Percentiles rank a stretch among this genome's conserved stretches.
These are phyloP conservation scores for Rhopalosiphum padi DNA, from an alignment of 1,140 invertebrate genomes.

Conservation along the genomic window DNA sequence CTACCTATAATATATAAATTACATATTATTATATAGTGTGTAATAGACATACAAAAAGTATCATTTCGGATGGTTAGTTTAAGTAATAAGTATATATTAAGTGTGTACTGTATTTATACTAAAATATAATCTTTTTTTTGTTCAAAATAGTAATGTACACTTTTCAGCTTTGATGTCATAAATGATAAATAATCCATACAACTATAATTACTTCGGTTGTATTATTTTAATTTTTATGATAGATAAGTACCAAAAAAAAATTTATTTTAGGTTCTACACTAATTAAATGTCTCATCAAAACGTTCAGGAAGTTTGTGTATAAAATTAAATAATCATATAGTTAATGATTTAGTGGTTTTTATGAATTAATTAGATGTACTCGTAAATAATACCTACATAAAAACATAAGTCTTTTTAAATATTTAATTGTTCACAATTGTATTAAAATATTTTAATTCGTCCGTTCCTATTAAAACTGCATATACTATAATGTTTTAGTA, in stretches of 20 bases:
- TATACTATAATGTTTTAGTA: neutral
- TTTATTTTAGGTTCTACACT: neutral
- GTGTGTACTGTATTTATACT: neutral
- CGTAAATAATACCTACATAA: neutral
- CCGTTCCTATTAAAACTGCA: neutral
- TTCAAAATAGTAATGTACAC: neutral
- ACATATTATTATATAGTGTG: neutral
- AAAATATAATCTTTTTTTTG: neutral
- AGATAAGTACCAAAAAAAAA: neutral
- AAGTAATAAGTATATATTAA: neutral
- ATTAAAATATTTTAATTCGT: neutral
- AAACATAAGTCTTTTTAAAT: neutral
- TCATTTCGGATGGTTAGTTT: neutral
- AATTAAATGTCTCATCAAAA: neutral
- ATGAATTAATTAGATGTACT: slow-evolving; percentile 7
- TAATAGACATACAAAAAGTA: neutral
- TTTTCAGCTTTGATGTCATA: slow-evolving; percentile 18
- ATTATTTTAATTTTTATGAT: neutral
- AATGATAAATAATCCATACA: neutral
- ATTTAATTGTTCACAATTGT: neutral
- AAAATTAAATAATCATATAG: neutral
- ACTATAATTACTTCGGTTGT: neutral
- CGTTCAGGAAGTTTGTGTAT: neutral
- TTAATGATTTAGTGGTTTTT: neutral
- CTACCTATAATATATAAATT: no score